These are phyloP conservation scores for Eumaeus atala DNA, from an alignment of 1,140 invertebrate species.

Conservation along the genomic window DNA sequence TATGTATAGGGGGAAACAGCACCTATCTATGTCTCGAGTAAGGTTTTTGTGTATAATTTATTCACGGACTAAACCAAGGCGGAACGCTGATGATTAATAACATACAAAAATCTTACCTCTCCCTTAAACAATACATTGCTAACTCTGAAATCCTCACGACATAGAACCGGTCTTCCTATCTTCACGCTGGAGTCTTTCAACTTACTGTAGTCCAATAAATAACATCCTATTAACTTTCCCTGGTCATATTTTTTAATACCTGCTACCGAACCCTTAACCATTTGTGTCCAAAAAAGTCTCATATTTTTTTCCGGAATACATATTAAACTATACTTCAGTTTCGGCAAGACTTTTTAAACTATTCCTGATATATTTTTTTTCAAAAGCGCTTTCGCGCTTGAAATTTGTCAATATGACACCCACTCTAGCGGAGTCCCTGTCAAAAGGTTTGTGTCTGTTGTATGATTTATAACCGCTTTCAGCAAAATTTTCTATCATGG, in stretches of 20 bases:
- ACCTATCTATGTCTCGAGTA: too few species aligned
- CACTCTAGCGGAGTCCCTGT: constrained; percentile 35
- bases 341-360: constrained; percentile 30
- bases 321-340: constrained; percentile 20
- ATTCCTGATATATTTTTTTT: constrained; percentile 36
- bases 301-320: not conserved
- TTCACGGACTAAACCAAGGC: too few species aligned
- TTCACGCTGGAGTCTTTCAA: constrained; percentile 23
- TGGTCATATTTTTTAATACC: constrained; percentile 18
- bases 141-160: constrained; percentile 48
- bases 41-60: too few species aligned
- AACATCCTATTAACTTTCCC: constrained; percentile 22
- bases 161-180: constrained; percentile 26
- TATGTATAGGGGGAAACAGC: too few species aligned
- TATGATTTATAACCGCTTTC: constrained; percentile 32
- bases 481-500: constrained; percentile 44
- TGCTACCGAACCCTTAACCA: not conserved
- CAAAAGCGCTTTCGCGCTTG: constrained; percentile 43
- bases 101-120: too few species aligned
- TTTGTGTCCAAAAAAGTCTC: constrained; percentile 13
- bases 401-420: constrained; percentile 41
- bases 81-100: too few species aligned
- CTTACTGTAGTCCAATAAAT: constrained; percentile 14
- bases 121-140: too few species aligned
- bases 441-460: constrained; percentile 34